A percentile compares a stretch with the other conserved stretches of the same genome.
Evolutionary conservation across 2,797 vertebrate genomes (phyloP).

Genomic region (Diceros bicornis): DNA sequence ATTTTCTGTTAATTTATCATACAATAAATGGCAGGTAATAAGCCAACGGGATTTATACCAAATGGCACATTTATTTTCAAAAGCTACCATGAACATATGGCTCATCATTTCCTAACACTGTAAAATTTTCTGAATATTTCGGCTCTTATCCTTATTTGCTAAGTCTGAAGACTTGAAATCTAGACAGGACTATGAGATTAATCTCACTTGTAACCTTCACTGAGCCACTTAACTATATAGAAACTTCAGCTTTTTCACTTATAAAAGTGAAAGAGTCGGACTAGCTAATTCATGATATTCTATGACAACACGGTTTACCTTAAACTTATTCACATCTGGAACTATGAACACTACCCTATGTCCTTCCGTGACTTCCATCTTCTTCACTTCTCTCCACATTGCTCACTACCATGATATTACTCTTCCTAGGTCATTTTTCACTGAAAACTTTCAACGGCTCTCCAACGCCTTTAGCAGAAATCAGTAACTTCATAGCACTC

Average conservation of each 20-base stretch:
- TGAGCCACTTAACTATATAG: not conserved
- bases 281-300: not conserved
- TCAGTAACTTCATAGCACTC: not conserved
- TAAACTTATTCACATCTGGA: constrained; percentile 8
- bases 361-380: not conserved
- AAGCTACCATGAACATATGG: not conserved
- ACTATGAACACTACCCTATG: not conserved
- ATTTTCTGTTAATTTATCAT: constrained; percentile 5
- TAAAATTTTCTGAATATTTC: constrained; percentile 38
- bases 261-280: not conserved
- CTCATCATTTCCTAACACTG: not conserved
- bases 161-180: not conserved
- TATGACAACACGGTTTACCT: not conserved
- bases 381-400: not conserved
- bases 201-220: not conserved
- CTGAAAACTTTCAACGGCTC: not conserved
- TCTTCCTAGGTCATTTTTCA: not conserved
- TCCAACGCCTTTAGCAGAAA: not conserved
- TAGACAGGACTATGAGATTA: not conserved
- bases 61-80: constrained; percentile 43
- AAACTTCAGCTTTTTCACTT: not conserved
- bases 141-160: not conserved
- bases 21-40: constrained; percentile 7
- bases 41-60: constrained; percentile 53
- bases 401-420: not conserved